These are phyloP conservation scores for Lasioglossum malachurum DNA, from an alignment of 2,888 invertebrate genomes.

Conservation along the genomic window DNA sequence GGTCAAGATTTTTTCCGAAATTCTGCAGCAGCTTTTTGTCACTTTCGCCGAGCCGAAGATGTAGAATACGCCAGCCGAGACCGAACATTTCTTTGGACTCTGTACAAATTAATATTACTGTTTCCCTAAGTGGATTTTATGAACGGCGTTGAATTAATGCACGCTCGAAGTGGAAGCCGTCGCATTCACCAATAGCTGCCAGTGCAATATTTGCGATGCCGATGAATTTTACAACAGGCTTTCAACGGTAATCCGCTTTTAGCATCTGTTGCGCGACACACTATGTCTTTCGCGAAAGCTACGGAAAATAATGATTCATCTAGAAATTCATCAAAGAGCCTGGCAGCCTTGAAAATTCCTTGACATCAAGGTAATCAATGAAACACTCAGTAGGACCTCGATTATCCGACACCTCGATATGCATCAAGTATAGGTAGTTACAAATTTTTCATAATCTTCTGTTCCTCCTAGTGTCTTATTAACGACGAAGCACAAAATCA, in stretches of 20 bases:
- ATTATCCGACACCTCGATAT: not conserved
- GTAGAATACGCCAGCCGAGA: too few relatives aligned
- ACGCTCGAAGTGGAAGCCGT: not conserved
- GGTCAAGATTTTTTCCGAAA: too few relatives aligned
- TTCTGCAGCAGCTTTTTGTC: too few relatives aligned
- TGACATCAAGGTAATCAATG: too few relatives aligned
- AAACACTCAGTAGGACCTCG: not conserved
- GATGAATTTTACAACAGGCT: not conserved
- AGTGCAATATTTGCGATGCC: not conserved
- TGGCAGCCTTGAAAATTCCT: too few relatives aligned
- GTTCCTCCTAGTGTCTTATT: too few relatives aligned
- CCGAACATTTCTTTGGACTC: too few relatives aligned
- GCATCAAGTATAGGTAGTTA: too few relatives aligned
- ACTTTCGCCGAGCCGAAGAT: too few relatives aligned
- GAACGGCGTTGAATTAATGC: not conserved
- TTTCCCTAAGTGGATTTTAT: not conserved
- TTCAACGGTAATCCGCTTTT: not conserved
- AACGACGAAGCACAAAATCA: too few relatives aligned
- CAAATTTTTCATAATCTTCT: too few relatives aligned
- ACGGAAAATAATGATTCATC: not conserved
- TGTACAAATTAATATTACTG: not conserved
- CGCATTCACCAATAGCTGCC: not conserved
- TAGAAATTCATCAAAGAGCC: too few relatives aligned
- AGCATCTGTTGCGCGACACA: not conserved
- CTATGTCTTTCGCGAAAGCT: not conserved